Evolutionary conservation across 2,113 vertebrate genomes (phyloP), one percentile per base, ranked within the genome.

Genomic region (Balaenoptera acutorostrata): DNA sequence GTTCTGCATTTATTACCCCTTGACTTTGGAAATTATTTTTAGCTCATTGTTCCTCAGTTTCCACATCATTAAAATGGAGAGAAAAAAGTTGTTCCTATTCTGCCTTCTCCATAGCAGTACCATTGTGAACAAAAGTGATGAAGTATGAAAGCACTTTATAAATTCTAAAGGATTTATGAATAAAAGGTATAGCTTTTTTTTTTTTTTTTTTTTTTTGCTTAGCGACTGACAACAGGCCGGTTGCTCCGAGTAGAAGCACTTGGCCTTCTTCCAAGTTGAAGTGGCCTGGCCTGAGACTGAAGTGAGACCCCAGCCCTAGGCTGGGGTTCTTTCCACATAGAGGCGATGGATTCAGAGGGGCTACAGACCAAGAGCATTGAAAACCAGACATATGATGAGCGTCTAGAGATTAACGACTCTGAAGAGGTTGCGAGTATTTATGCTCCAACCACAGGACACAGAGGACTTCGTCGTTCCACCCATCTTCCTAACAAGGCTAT

Each of bases 371-470:
- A 97, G 64, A 96, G 99, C 71, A 97, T 99, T 36, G 98, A 98
- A 86, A 99, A 99, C 98, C 99, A 99, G 97, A 99, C 98, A 0
- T 99, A 99, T 88, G 99, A 99, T 98, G 99, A 99, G 97, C 99
- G 99, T 74, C 98, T 99, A 98, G 99, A 99, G 25, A 98, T 99
- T n/a, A 96, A 97, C 15, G 99, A 99, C 96, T 91, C 98, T 0
- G 99, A 99, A 88, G 98, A 99, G 93, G 98, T 99, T 5, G 97
- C 98, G 64, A 99, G 99, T 90, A 88, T 98, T 92, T 98, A 98
- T 98, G 98, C 99, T 87, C 99, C 98, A 55, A 96, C 98, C 21
- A 85, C 98, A 20, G 82, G 97, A 59, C 98, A 95, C 89, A 97
- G 92, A 97, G 99, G 99, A 36, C 36, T 36, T 36, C 36, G 36